Evolutionary conservation across 2,888 invertebrate species (phyloP).

Genomic region (Zeuzera pyrina): DNA sequence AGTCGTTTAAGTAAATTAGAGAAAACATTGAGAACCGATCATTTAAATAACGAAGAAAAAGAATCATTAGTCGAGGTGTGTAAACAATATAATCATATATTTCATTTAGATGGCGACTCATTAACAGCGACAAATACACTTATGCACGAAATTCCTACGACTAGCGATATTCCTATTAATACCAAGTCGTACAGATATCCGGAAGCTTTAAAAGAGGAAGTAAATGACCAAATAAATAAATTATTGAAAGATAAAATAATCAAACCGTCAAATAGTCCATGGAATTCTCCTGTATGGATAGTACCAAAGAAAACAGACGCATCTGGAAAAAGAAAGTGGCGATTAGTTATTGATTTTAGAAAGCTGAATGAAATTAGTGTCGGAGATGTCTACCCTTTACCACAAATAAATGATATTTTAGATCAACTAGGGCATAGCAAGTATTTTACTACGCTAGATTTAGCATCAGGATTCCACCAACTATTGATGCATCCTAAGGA

Average conservation of each 20-base stretch:
- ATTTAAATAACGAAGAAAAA: constrained; percentile 5
- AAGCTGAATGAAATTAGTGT: constrained; percentile 13
- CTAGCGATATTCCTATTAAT: not conserved
- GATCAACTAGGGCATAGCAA: constrained; percentile 15
- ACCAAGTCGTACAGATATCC: constrained; percentile 1
- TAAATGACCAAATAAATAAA: constrained; percentile 5
- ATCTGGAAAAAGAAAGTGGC: constrained; percentile 9
- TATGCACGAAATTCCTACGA: not conserved
- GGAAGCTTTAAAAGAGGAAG: not conserved
- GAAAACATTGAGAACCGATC: not conserved
- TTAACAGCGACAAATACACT: not conserved
- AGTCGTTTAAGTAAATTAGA: not conserved
- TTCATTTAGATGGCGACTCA: constrained; percentile 5
- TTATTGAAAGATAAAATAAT: constrained; percentile 19
- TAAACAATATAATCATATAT: not conserved
- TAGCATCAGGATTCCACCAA: constrained; percentile 18
- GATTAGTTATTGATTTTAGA: constrained; percentile 11
- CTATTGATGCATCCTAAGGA: constrained; percentile 3
- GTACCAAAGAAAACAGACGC: constrained; percentile 18
- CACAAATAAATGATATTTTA: constrained; percentile 15
- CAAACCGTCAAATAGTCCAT: constrained; percentile 16
- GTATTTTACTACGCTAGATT: constrained; percentile 18
- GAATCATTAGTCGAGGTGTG: not conserved
- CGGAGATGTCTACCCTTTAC: constrained; percentile 16
- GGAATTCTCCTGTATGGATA: constrained; percentile 19